Conservation (phyloP, 2,113 vertebrate species). For the Uria lomvia region DNA sequence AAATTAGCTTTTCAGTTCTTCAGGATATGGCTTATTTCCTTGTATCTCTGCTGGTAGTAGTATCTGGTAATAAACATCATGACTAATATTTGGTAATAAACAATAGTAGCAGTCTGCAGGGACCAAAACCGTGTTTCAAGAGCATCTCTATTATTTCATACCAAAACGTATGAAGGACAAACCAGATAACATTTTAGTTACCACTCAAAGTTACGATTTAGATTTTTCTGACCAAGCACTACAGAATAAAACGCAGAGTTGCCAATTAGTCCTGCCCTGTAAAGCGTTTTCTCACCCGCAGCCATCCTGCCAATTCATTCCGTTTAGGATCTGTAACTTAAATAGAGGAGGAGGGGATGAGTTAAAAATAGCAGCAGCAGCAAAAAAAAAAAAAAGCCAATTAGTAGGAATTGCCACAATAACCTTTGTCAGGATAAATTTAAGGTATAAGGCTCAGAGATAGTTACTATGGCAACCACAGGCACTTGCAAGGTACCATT, state of each 20-base stretch:
- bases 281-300: not conserved
- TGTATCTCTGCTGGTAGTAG: not conserved
- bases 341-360: not conserved
- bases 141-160: not conserved
- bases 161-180: not conserved
- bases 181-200: not conserved
- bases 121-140: not conserved
- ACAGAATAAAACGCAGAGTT: not conserved
- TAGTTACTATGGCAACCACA: constrained; percentile 66
- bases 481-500: constrained; percentile 55
- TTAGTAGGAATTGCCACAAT: constrained; percentile 67
- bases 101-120: not conserved
- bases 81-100: constrained; percentile 8
- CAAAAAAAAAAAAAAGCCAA: not conserved
- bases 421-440: constrained; percentile 69
- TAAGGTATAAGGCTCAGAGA: constrained; percentile 57
- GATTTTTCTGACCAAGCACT: not conserved
- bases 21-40: not conserved
- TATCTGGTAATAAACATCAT: not conserved
- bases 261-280: not conserved
- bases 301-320: not conserved
- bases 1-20: constrained; percentile 21
- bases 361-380: constrained; percentile 50
- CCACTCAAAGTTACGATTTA: not conserved
- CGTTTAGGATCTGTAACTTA: constrained; percentile 4